Evolutionary conservation across 2,113 vertebrate genomes (phyloP).

Genomic region (Rhinichthys klamathensis): DNA sequence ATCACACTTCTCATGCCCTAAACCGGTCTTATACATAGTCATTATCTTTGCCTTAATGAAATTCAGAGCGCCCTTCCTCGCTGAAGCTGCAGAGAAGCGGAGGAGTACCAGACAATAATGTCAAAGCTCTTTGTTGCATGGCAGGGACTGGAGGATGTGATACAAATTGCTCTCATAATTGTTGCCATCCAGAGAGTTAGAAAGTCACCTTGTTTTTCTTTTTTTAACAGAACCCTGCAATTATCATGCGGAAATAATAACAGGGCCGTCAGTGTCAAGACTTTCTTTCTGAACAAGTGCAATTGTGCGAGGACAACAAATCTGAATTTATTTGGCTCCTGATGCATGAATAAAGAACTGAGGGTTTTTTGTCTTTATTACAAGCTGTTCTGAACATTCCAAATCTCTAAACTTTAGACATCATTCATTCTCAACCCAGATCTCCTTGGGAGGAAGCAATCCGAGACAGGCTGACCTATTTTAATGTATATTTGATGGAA

Average conservation of each 20-base stretch:
- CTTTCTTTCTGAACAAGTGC: not conserved
- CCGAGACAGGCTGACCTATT: not conserved
- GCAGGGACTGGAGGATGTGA: conserved; percentile 6
- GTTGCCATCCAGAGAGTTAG: not conserved
- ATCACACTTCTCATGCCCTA: conserved; percentile 37
- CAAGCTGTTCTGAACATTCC: not conserved
- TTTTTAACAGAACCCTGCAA: conserved; percentile 35
- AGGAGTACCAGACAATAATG: conserved; percentile 20
- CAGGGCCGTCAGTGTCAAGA: conserved; percentile 21
- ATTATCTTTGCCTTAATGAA: conserved; percentile 35
- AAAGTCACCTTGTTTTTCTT: conserved; percentile 43
- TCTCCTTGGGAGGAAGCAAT: not conserved
- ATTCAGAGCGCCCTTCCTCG: conserved; percentile 12
- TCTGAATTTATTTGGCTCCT: not conserved
- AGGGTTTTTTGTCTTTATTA: not conserved
- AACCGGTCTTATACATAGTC: conserved; percentile 34
- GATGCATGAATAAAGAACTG: not conserved
- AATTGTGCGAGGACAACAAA: not conserved
- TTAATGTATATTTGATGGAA: conserved; percentile 51
- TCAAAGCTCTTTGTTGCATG: conserved; percentile 26
- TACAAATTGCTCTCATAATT: conserved; percentile 37
- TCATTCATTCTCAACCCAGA: conserved; percentile 13
- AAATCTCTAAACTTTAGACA: not conserved
- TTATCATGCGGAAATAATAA: conserved; percentile 38
- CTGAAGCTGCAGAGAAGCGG: not conserved